Percentiles rank a stretch among this genome's conserved stretches.
Evolutionary conservation across 1,140 invertebrate species (phyloP).

Genomic region (Ridgeia piscesae): DNA sequence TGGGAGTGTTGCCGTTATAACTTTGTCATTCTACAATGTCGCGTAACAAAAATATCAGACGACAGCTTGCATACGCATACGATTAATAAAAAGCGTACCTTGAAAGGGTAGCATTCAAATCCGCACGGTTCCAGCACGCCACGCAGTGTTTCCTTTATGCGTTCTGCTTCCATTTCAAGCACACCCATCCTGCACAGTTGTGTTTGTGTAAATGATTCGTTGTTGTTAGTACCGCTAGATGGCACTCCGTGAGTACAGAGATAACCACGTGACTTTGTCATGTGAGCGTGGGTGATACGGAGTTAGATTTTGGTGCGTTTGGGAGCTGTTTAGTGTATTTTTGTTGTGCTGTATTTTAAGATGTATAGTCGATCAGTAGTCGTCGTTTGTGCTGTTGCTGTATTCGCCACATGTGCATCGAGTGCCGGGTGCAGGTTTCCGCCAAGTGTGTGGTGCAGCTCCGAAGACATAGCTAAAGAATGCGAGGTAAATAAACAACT

Average conservation of each 20-base stretch:
- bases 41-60: background rate
- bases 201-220: background rate
- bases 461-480: slow-evolving; percentile 36
- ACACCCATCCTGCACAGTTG: background rate
- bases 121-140: background rate
- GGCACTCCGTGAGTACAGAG: background rate
- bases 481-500: slow-evolving; percentile 39
- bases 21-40: background rate
- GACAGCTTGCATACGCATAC: background rate
- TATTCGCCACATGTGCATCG: background rate
- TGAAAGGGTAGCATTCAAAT: background rate
- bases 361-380: background rate
- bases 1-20: background rate
- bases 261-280: background rate
- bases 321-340: background rate
- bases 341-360: background rate
- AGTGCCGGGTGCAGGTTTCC: slow-evolving; percentile 37
- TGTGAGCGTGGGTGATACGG: background rate
- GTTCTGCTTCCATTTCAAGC: background rate
- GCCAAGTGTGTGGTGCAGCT: slow-evolving; percentile 44
- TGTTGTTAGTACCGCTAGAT: background rate
- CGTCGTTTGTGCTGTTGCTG: background rate
- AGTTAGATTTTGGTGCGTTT: background rate
- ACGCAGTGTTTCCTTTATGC: background rate
- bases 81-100: background rate